These are phyloP conservation scores for Acronicta psi DNA, from an alignment of 2,888 invertebrate genomes.

Conservation along the genomic window DNA sequence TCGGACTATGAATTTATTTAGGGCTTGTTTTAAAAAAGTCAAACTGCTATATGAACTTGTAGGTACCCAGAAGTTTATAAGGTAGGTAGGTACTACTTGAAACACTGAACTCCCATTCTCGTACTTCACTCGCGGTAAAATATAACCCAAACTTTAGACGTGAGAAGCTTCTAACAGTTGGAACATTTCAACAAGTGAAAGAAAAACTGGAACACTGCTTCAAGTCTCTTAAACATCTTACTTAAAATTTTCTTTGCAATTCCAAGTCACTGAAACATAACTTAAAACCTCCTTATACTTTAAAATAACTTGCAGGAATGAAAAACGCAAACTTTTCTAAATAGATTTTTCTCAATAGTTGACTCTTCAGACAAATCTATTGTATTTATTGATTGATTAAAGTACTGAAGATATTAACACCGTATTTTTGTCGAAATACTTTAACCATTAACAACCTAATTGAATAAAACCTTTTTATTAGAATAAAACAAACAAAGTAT, in stretches of 20 bases:
- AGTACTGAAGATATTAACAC: too few species aligned
- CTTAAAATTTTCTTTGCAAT: conserved; percentile 15
- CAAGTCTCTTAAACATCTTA: neutral
- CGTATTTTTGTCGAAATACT: too few species aligned
- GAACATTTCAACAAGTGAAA: conserved; percentile 22
- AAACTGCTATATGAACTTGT: conserved; percentile 12
- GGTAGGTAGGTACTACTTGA: neutral
- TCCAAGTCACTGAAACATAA: conserved; percentile 1
- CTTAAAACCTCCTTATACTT: neutral
- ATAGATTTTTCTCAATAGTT: too few species aligned
- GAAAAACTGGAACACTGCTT: conserved; percentile 11
- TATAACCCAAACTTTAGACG: conserved; percentile 27
- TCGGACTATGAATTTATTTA: too few species aligned
- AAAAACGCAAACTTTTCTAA: neutral
- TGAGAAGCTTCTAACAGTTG: conserved; percentile 16
- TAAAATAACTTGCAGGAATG: neutral
- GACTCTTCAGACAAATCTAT: too few species aligned
- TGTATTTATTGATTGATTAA: too few species aligned
- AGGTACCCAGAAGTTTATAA: conserved; percentile 7
- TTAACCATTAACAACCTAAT: too few species aligned
- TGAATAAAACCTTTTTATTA: too few species aligned
- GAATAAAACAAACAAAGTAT: too few species aligned
- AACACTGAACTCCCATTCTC: conserved; percentile 10
- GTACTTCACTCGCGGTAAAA: conserved; percentile 26
- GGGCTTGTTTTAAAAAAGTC: neutral